A percentile compares a stretch with the other conserved stretches of the same genome.
phyloP scores from a whole-genome alignment of 2,888 invertebrate species.

The Thumatha senex region DNA sequence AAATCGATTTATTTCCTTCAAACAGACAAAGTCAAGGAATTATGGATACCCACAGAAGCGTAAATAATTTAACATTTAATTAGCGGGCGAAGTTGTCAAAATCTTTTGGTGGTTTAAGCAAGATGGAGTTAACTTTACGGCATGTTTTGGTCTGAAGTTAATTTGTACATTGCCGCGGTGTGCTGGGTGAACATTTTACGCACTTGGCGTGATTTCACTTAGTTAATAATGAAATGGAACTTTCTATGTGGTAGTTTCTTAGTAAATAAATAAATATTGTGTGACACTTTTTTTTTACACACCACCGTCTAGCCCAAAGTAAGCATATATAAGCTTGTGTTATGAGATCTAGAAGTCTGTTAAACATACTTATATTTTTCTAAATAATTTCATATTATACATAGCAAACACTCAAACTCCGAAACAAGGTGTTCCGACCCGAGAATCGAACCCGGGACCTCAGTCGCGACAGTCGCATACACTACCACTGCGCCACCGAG shows the following conservation, averaged over 20 bases:
- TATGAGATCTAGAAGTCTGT: too few relatives aligned
- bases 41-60: constrained; percentile 12
- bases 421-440: too few relatives aligned
- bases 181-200: background rate
- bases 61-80: constrained; percentile 18
- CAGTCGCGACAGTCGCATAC: too few relatives aligned
- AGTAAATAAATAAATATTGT: background rate
- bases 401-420: too few relatives aligned
- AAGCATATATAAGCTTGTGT: too few relatives aligned
- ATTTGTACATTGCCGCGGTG: background rate
- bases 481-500: too few relatives aligned
- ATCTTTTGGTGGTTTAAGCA: constrained; percentile 13
- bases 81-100: constrained; percentile 21
- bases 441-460: too few relatives aligned
- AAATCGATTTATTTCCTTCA: constrained; percentile 3
- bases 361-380: too few relatives aligned
- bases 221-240: background rate
- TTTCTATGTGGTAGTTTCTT: too few relatives aligned
- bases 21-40: constrained; percentile 5
- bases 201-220: background rate
- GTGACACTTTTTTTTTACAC: too few relatives aligned
- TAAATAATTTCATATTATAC: too few relatives aligned
- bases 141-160: background rate
- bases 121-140: constrained; percentile 6
- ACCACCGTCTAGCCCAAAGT: too few relatives aligned